Evolutionary conservation across 2,888 invertebrate genomes (phyloP), one percentile per base, ranked within the genome.

Genomic region (Acronicta alni): DNA sequence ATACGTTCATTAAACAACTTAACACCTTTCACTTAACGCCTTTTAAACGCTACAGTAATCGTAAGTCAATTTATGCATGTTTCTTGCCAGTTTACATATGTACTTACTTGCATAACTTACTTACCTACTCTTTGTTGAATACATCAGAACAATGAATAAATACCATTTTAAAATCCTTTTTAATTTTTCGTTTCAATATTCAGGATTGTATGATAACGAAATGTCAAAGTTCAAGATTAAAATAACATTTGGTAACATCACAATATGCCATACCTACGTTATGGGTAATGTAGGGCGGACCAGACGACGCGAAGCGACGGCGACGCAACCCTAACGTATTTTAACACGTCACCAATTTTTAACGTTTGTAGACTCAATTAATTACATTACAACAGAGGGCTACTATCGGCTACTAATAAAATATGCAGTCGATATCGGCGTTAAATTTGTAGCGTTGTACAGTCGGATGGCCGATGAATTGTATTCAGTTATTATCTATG

Each of bases 311-410:
- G n/a, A n/a, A n/a, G n/a, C 12, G 4, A 14, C n/a, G 32, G 32
- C 57, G 68, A 39, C 41, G 67, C 57, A 65, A 66, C 81, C 80
- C 83, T 75, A 67, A 59, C 58, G 54, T 63, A 67, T 62, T 87
- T 87, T 87, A 86, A 89, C 89, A 89, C 88, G 84, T 85, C 80
- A 87, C 78, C 81, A 86, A 83, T 85, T 87, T 86, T 88, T 84
- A 86, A 86, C 86, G 85, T 89, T 85, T 88, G 84, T 87, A 89
- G 84, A 87, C 84, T 86, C 89, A 89, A 91, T 91, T 89, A 90
- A 89, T 89, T 89, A 90, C 82, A 79, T 69, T 83, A 82, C 80
- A 84, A 84, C 80, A 80, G 84, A 80, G 72, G 69, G 57, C 67
- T 58, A 71, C 67, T 75, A 66, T 66, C 63, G 58, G 42, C 48